Percentiles rank a stretch among this genome's conserved stretches.
These are phyloP conservation scores for Myiotriccus ornatus DNA, from an alignment of 2,797 vertebrate genomes.

Conservation along the genomic window DNA sequence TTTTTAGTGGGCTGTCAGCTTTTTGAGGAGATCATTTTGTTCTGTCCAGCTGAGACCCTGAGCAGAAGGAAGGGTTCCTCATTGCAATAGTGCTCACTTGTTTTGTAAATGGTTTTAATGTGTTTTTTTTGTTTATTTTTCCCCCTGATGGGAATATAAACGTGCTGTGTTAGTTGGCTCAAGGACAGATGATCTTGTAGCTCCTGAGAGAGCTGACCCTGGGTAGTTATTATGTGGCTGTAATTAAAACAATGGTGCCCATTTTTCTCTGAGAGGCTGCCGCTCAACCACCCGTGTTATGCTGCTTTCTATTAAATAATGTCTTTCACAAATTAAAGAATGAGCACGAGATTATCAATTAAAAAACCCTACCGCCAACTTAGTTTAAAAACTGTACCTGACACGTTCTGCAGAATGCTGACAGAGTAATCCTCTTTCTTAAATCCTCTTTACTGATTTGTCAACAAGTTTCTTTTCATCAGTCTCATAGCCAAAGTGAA, in stretches of 20 bases:
- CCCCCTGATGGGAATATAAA: background rate
- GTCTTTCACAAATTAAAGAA: background rate
- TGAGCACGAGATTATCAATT: background rate
- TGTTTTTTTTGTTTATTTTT: background rate
- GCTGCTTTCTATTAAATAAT: background rate
- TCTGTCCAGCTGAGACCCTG: background rate
- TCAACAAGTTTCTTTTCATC: constrained; percentile 4
- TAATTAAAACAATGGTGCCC: background rate
- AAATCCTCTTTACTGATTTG: constrained; percentile 49
- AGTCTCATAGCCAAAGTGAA: constrained; percentile 6
- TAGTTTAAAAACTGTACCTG: background rate
- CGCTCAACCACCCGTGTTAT: background rate
- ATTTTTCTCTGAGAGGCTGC: background rate
- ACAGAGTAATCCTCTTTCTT: constrained; percentile 34
- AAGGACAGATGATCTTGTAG: background rate
- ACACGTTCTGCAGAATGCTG: background rate
- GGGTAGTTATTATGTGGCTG: background rate
- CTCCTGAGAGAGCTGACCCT: background rate
- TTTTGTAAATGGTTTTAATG: background rate
- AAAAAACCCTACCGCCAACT: background rate
- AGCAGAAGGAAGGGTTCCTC: background rate
- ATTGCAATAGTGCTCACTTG: background rate
- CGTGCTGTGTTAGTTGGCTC: background rate
- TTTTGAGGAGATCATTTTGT: background rate
- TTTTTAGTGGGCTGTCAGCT: background rate